Evolutionary conservation across 2,888 invertebrate genomes (phyloP).

Genomic region (Leptinotarsa juncta): DNA sequence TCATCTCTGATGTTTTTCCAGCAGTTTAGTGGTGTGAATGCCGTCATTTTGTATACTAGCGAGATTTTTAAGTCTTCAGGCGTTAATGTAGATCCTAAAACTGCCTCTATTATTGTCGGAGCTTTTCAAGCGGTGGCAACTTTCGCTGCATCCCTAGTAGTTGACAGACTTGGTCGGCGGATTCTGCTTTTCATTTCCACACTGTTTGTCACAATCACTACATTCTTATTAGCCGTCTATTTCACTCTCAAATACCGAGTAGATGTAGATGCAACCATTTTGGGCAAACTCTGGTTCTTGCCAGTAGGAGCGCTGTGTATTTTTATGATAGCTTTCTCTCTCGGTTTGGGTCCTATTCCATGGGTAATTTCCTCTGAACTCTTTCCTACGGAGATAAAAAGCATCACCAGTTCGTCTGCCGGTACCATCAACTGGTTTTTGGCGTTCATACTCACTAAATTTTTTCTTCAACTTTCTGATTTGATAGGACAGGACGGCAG

Average conservation of each 20-base stretch:
- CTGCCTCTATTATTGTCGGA: slow-evolving; percentile 85
- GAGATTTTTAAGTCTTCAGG: slow-evolving; percentile 79
- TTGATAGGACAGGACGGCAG: slow-evolving; percentile 73
- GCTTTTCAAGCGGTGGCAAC: slow-evolving; percentile 84
- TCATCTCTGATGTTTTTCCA: slow-evolving; percentile 90
- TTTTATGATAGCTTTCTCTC: slow-evolving; percentile 83
- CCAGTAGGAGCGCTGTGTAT: slow-evolving; percentile 80
- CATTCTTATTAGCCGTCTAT: slow-evolving; percentile 78
- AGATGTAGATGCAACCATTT: slow-evolving; percentile 62
- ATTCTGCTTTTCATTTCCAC: slow-evolving; percentile 80
- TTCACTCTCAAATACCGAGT: slow-evolving; percentile 69
- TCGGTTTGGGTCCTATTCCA: slow-evolving; percentile 88
- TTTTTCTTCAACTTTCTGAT: slow-evolving; percentile 71
- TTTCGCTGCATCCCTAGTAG: slow-evolving; percentile 78
- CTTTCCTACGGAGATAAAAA: slow-evolving; percentile 83
- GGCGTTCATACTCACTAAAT: slow-evolving; percentile 83
- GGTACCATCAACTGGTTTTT: slow-evolving; percentile 86
- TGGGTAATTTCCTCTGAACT: slow-evolving; percentile 89
- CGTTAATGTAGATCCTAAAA: slow-evolving; percentile 69
- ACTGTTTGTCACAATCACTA: slow-evolving; percentile 76
- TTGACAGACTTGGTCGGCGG: slow-evolving; percentile 85
- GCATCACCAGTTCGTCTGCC: slow-evolving; percentile 80
- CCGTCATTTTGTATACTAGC: slow-evolving; percentile 83
- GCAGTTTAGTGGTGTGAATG: slow-evolving; percentile 86
- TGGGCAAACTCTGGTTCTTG: slow-evolving; percentile 75